A percentile compares a stretch with the other conserved stretches of the same genome.
Evolutionary conservation across 2,113 vertebrate species (phyloP).

Genomic region (Notothenia coriiceps): DNA sequence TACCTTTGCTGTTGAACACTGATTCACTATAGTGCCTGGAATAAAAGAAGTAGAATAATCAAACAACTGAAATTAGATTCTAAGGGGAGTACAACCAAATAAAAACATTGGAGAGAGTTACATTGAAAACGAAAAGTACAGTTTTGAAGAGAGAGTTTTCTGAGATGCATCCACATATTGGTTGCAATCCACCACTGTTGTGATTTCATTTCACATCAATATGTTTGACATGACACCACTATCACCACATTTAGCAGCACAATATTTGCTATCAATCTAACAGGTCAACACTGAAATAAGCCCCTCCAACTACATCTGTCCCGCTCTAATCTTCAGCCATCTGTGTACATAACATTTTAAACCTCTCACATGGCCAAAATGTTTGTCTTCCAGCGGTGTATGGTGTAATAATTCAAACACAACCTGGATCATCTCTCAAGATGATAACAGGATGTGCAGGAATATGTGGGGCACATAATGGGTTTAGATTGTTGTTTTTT

Average conservation of each 20-base stretch:
- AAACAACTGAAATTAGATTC: neutral
- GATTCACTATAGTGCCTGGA: neutral
- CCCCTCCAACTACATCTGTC: neutral
- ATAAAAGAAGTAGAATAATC: neutral
- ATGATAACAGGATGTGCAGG: neutral
- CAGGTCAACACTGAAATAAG: slow-evolving; percentile 46
- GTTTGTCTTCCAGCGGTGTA: slow-evolving; percentile 48
- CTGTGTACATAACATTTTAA: slow-evolving; percentile 56
- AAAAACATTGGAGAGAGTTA: neutral
- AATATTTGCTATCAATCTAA: slow-evolving; percentile 62
- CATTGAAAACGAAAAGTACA: neutral
- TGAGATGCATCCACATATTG: neutral
- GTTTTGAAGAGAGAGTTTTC: neutral
- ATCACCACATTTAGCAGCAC: slow-evolving; percentile 6
- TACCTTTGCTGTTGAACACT: slow-evolving; percentile 10
- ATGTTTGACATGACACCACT: slow-evolving; percentile 28
- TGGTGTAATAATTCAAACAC: slow-evolving; percentile 38
- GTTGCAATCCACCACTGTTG: neutral
- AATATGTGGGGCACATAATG: neutral
- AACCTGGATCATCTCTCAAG: slow-evolving; percentile 13
- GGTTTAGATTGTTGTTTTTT: neutral
- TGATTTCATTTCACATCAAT: slow-evolving; percentile 18
- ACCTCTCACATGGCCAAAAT: slow-evolving; percentile 34
- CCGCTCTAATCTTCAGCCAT: slow-evolving; percentile 39
- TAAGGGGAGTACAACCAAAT: neutral